Evolutionary conservation across 2,113 vertebrate species (phyloP).

Genomic region (Chiloscyllium plagiosum): DNA sequence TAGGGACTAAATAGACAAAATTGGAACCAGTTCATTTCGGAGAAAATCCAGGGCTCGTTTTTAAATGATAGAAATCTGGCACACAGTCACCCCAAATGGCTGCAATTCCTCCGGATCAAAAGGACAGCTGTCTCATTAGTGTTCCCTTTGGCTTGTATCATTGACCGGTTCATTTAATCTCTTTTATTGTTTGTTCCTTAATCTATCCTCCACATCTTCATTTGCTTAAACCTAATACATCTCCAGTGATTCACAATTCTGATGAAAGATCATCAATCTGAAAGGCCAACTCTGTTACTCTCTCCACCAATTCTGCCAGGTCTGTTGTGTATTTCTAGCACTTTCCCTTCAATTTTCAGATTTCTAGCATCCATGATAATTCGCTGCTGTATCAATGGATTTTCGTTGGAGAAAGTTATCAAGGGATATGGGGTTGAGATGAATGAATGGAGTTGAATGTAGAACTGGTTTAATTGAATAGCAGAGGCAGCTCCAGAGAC

Average conservation of each 20-base stretch:
- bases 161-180: neutral
- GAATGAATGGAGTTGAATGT: neutral
- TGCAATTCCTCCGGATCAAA: neutral
- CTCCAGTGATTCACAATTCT: neutral
- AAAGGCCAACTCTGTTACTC: neutral
- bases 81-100: neutral
- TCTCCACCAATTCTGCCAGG: neutral
- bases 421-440: neutral
- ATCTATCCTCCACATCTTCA: neutral
- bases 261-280: neutral
- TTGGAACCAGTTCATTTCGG: neutral
- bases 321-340: neutral
- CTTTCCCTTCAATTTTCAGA: neutral
- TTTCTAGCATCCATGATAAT: neutral
- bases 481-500: neutral
- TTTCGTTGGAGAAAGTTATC: neutral
- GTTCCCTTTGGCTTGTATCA: neutral
- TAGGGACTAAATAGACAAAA: neutral
- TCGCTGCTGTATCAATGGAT: neutral
- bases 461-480: neutral
- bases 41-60: neutral
- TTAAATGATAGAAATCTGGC: neutral
- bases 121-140: neutral
- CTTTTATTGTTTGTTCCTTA: neutral
- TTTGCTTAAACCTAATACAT: neutral